Percentiles rank a stretch among this genome's conserved stretches.
phyloP scores from a whole-genome alignment of 2,113 vertebrate species.

The Tyto alba region DNA sequence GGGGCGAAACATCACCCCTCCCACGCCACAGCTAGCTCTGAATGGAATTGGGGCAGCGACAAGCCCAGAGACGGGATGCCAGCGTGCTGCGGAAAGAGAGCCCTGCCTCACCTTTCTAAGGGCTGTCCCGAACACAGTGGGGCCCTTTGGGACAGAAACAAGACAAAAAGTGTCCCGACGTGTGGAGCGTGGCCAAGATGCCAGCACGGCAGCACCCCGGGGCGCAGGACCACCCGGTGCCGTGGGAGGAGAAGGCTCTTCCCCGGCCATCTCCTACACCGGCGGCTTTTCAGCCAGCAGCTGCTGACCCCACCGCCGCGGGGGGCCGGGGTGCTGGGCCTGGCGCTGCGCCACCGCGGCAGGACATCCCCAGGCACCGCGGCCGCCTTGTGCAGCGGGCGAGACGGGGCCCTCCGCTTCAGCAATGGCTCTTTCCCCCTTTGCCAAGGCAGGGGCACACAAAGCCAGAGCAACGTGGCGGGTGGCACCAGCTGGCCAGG shows the following conservation, averaged over 20 bases:
- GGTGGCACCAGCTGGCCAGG: not conserved
- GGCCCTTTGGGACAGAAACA: not conserved
- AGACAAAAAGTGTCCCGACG: not conserved
- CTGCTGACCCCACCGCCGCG: rapidly evolving
- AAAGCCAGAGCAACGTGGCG: not conserved
- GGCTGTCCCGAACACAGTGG: not conserved
- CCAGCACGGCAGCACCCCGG: rapidly evolving
- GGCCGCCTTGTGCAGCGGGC: not conserved
- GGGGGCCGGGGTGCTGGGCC: not conserved
- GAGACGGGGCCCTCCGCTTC: not conserved
- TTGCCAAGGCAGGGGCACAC: not conserved
- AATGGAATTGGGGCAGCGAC: not conserved
- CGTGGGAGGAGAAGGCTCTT: not conserved
- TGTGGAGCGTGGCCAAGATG: rapidly evolving
- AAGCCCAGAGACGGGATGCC: not conserved
- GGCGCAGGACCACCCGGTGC: rapidly evolving
- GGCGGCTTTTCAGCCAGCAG: not conserved
- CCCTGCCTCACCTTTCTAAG: not conserved
- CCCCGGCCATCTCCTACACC: not conserved
- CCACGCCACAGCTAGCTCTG: not conserved
- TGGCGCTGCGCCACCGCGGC: not conserved
- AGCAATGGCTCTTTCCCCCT: not conserved
- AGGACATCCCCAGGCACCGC: rapidly evolving
- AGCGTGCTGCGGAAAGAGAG: not conserved
- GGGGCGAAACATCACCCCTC: not conserved